Evolutionary conservation across 1,140 invertebrate genomes (phyloP).

Genomic region (Drosophila triauraria): DNA sequence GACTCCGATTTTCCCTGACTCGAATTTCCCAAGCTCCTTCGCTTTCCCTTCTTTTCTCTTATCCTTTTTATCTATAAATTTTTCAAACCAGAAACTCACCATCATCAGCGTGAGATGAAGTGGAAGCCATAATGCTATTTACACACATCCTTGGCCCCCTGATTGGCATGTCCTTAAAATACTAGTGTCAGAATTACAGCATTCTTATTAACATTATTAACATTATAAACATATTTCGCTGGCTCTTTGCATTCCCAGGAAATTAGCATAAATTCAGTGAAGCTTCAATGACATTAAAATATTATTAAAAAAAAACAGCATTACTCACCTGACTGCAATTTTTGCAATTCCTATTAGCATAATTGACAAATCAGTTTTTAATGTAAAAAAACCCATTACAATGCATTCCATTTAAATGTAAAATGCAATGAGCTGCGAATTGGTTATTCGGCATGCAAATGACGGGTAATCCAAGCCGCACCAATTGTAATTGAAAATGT

Average conservation of each 20-base stretch:
- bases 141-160: slow-evolving; percentile 4
- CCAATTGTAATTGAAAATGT: not conserved
- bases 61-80: slow-evolving; percentile 9
- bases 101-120: slow-evolving; percentile 8
- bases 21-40: not conserved
- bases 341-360: not conserved
- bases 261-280: not conserved
- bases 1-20: not conserved
- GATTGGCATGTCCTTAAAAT: slow-evolving; percentile 12
- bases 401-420: slow-evolving; percentile 18
- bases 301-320: not conserved
- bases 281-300: not conserved
- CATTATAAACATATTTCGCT: not conserved
- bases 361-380: slow-evolving; percentile 23
- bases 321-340: not conserved
- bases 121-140: slow-evolving; percentile 28
- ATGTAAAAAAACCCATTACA: slow-evolving; percentile 4
- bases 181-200: not conserved
- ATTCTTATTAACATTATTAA: not conserved
- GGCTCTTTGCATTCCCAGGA: not conserved
- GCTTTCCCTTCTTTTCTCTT: not conserved
- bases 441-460: slow-evolving; percentile 26
- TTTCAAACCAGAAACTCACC: not conserved
- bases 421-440: slow-evolving; percentile 28
- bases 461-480: not conserved